phyloP scores from a whole-genome alignment of 2,888 invertebrate genomes.

The Drosophila leonis region DNA sequence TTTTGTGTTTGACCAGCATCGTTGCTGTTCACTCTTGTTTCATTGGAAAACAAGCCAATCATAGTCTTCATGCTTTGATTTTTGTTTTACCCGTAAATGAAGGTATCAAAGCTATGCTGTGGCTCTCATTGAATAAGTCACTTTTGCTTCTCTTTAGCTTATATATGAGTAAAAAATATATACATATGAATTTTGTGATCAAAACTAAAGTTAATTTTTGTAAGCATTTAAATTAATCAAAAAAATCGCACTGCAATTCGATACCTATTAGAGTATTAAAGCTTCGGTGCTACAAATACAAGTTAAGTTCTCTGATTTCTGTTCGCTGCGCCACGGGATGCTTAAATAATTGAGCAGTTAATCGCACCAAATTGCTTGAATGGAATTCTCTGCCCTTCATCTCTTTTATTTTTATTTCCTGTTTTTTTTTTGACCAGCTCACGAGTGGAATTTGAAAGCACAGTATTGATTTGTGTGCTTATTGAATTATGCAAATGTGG shows the following conservation, averaged over 20 bases:
- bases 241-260: accelerated
- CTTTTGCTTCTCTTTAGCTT: not conserved
- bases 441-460: conserved; percentile 29
- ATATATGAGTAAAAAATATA: not conserved
- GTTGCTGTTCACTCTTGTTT: conserved; percentile 42
- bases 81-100: not conserved
- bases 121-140: not conserved
- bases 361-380: conserved; percentile 78
- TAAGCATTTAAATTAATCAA: not conserved
- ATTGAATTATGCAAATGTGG: conserved; percentile 77
- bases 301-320: not conserved
- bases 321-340: conserved; percentile 50
- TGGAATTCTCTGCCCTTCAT: conserved; percentile 47
- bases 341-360: conserved; percentile 79
- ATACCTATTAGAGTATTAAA: conserved; percentile 5
- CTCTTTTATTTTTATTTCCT: conserved; percentile 7
- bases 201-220: not conserved
- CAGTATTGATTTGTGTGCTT: conserved; percentile 70
- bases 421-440: not conserved
- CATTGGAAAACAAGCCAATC: conserved; percentile 54
- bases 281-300: not conserved
- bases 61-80: conserved; percentile 48
- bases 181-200: not conserved
- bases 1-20: conserved; percentile 66
- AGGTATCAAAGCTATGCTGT: not conserved